Evolutionary conservation across 2,797 vertebrate species (phyloP).

Genomic region (Lepus townsendii): DNA sequence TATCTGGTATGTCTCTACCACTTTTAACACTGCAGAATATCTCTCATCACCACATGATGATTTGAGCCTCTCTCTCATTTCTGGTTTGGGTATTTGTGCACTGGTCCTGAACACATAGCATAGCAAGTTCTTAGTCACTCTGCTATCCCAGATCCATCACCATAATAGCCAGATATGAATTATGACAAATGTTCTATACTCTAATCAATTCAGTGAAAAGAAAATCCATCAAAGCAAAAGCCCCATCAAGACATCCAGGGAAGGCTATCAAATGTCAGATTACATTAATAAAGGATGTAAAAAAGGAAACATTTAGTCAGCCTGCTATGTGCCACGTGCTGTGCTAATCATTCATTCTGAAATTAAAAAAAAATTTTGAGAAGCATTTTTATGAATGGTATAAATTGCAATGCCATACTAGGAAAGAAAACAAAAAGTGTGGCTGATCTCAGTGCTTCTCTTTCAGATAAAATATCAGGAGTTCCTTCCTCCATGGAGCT

Average conservation of each 20-base stretch:
- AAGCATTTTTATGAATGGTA: slow-evolving; percentile 41
- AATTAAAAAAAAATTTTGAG: neutral
- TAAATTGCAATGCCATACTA: neutral
- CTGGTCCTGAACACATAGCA: neutral
- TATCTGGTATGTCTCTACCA: neutral
- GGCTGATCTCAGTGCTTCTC: neutral
- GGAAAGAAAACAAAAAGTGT: slow-evolving; percentile 32
- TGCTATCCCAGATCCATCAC: neutral
- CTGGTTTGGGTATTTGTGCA: neutral
- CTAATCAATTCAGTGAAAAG: slow-evolving; percentile 46
- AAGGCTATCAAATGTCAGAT: slow-evolving; percentile 20
- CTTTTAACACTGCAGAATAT: neutral
- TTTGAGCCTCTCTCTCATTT: neutral
- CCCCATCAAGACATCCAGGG: neutral
- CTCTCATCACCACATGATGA: neutral
- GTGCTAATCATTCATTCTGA: neutral
- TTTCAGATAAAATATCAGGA: neutral
- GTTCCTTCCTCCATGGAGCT: neutral
- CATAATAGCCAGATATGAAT: neutral
- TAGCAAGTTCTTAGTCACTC: neutral
- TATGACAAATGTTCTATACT: neutral
- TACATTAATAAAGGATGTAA: slow-evolving; percentile 46
- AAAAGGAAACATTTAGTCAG: slow-evolving; percentile 5
- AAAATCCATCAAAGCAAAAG: slow-evolving; percentile 49
- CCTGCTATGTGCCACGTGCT: neutral